These are phyloP conservation scores for Ceratotherium simum DNA, from an alignment of 2,113 vertebrate species.

Conservation along the genomic window DNA sequence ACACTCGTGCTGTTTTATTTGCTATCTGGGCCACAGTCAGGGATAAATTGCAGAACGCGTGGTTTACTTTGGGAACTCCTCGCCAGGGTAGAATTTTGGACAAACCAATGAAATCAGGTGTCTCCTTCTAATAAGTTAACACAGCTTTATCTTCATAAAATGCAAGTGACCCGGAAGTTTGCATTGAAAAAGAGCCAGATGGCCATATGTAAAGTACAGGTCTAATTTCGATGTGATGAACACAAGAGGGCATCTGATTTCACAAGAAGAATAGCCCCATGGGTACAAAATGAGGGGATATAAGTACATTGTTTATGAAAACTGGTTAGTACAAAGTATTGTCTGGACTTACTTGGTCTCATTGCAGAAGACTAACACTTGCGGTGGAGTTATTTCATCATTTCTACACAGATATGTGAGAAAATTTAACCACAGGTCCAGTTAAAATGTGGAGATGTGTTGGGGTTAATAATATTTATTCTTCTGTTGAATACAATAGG, in stretches of 20 bases:
- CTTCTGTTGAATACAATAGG: background rate
- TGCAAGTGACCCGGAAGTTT: background rate
- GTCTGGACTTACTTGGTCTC: background rate
- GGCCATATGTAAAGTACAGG: background rate
- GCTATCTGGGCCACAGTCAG: background rate
- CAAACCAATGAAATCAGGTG: background rate
- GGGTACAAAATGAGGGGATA: background rate
- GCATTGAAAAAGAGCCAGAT: background rate
- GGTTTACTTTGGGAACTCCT: background rate
- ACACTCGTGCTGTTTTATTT: background rate
- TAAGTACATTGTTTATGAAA: background rate
- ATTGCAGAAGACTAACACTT: background rate
- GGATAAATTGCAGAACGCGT: background rate
- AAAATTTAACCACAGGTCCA: background rate
- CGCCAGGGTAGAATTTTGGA: background rate
- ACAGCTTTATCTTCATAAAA: background rate
- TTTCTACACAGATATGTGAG: background rate
- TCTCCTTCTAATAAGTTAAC: background rate
- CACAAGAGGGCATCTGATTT: constrained; percentile 32
- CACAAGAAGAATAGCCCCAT: background rate
- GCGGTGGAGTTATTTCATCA: background rate
- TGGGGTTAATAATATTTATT: background rate
- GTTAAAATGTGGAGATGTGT: background rate
- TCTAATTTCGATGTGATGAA: background rate
- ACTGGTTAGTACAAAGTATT: background rate